A percentile compares a stretch with the other conserved stretches of the same genome.
These are phyloP conservation scores for Agapetus fuscipes DNA, from an alignment of 2,888 invertebrate species.

Conservation along the genomic window DNA sequence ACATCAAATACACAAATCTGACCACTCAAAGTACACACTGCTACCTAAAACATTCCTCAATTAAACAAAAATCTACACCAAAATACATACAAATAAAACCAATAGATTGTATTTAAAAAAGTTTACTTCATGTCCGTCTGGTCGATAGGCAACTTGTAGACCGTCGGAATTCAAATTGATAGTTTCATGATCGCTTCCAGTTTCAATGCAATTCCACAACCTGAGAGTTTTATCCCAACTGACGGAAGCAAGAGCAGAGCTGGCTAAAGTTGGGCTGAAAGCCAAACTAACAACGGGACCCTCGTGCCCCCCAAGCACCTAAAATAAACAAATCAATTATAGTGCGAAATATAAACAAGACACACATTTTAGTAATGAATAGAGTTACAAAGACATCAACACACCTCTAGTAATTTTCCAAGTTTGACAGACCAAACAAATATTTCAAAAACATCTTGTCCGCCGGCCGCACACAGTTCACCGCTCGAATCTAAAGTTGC, in stretches of 20 bases:
- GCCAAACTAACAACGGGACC: constrained; percentile 79
- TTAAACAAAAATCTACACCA: neutral
- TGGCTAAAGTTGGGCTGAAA: constrained; percentile 65
- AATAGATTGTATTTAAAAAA: too few relatives aligned
- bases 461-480: constrained; percentile 91
- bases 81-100: neutral
- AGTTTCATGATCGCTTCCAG: constrained; percentile 70
- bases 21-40: constrained; percentile 85
- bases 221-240: constrained; percentile 93
- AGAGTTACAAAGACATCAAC: too few relatives aligned
- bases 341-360: neutral
- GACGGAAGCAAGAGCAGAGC: constrained; percentile 70
- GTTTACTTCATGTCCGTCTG: constrained; percentile 81
- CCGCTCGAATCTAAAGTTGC: constrained; percentile 81
- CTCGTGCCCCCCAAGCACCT: constrained; percentile 84
- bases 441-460: constrained; percentile 90
- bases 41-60: constrained; percentile 45
- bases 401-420: constrained; percentile 80
- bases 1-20: constrained; percentile 73
- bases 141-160: constrained; percentile 74
- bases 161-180: constrained; percentile 72
- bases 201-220: constrained; percentile 87
- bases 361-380: too few relatives aligned
- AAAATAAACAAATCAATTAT: constrained; percentile 13
- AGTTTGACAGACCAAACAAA: constrained; percentile 94